These are phyloP conservation scores for Champsocephalus esox DNA, from an alignment of 2,797 vertebrate species.

Conservation along the genomic window DNA sequence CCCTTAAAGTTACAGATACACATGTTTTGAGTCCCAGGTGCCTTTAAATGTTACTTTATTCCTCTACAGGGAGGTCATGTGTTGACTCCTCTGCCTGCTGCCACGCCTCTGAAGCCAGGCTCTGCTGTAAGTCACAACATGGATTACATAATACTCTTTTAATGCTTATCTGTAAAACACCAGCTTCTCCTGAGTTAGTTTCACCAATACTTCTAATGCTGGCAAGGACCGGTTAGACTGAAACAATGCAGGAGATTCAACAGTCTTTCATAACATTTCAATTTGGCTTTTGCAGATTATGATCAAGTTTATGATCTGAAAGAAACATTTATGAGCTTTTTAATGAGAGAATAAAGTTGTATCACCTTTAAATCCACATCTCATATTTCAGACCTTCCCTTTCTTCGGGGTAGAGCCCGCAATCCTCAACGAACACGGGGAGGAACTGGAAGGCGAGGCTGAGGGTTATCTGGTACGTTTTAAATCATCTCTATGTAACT, in stretches of 20 bases:
- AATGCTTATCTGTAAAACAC: slow-evolving; percentile 8
- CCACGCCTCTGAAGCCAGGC: slow-evolving; percentile 87
- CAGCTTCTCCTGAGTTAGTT: not conserved
- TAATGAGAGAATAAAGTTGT: slow-evolving; percentile 16
- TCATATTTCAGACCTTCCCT: slow-evolving; percentile 83
- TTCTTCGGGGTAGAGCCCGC: slow-evolving; percentile 88
- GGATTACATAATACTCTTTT: not conserved
- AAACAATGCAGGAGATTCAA: slow-evolving; percentile 10
- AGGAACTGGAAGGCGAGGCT: slow-evolving; percentile 86
- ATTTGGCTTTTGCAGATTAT: not conserved
- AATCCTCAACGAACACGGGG: slow-evolving; percentile 86
- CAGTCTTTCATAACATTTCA: not conserved
- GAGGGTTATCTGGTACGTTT: slow-evolving; percentile 87
- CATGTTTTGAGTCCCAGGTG: not conserved
- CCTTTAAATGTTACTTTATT: not conserved
- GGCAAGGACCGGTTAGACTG: not conserved
- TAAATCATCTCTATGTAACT: not conserved
- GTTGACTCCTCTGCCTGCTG: slow-evolving; percentile 87
- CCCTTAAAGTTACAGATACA: too few species aligned
- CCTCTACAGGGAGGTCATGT: slow-evolving; percentile 86
- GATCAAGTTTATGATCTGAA: slow-evolving; percentile 6
- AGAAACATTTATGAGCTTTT: not conserved
- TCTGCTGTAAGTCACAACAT: slow-evolving; percentile 82
- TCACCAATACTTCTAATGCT: not conserved
- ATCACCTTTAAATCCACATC: slow-evolving; percentile 1